Base-by-base conservation (phyloP, 2,797 vertebrate genomes). In the Varecia variegata region DNA sequence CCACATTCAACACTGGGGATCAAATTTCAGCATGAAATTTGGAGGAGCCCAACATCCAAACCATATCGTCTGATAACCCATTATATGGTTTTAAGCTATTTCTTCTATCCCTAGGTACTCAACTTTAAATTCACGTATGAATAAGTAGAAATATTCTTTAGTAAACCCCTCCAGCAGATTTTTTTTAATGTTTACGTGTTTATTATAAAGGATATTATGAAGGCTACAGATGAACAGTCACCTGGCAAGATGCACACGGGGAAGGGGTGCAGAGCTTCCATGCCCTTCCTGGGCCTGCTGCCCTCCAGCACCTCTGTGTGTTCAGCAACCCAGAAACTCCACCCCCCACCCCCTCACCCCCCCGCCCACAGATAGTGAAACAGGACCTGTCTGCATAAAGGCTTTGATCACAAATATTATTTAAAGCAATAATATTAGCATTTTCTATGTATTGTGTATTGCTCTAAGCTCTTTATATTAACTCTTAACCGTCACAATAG, bases 11-110 rank as follows among this genome's bases (percentile, higher is more conserved):
- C 60, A 62, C 30, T 62, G 60, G 30, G 27, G 60, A 30, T 62
- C 60, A 62, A 5, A 62, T 62, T 62, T 62, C 60, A 62, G 32
- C 60, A 62, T 32, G 60, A 62, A 27, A 62, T 62, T 62, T 62
- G 60, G 60, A 62, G 60, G 60, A 30, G 27, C 27, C 25, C 60
- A 62, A 62, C 30, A 62, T 62, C 60, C 14, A 62, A 62, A 62
- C 60, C 14, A 27, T 62, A 32, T 62, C 30, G 0, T 27, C 38
- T 77, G 70, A 38, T 76, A 77, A 68, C 58, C 43, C 43, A 18
- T 83, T 67, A 14, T 20, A 56, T 82, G 65, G 79, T 91, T 96
- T 71, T 58, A 90, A 95, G n/a, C 25, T 80, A 77, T 76, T 90
- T 81, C 30, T 85, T 73, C 56, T 8, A 56, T 70, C 30, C 60